Evolutionary conservation across 2,797 vertebrate species (phyloP).

Genomic region (Hippopotamyrus pictus): DNA sequence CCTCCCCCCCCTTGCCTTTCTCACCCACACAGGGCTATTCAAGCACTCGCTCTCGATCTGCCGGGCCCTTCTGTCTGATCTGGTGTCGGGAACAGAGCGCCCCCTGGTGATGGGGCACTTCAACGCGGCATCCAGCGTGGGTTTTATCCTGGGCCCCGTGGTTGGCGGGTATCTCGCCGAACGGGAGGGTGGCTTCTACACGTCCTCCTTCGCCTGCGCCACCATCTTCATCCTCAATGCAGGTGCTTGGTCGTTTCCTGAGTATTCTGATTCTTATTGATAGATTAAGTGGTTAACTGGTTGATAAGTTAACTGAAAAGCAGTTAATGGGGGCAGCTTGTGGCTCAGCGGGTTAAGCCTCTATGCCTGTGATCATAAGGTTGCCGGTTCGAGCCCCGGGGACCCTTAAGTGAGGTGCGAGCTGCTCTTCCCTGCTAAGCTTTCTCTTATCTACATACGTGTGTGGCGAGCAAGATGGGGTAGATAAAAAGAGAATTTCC

Average conservation of each 20-base stretch:
- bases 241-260: slow-evolving; percentile 56
- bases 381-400: not conserved
- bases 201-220: slow-evolving; percentile 75
- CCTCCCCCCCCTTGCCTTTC: slow-evolving; percentile 18
- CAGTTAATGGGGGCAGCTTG: not conserved
- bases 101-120: slow-evolving; percentile 86
- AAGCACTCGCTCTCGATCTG: slow-evolving; percentile 94
- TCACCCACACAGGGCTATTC: slow-evolving; percentile 76
- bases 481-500: not conserved
- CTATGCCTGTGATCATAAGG: not conserved
- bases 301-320: not conserved
- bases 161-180: slow-evolving; percentile 89
- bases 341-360: not conserved
- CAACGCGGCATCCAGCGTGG: slow-evolving; percentile 81
- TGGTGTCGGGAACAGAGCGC: slow-evolving; percentile 80
- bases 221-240: slow-evolving; percentile 84
- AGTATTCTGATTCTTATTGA: not conserved
- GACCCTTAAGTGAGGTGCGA: not conserved
- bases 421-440: not conserved
- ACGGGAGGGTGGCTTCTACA: slow-evolving; percentile 80
- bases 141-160: slow-evolving; percentile 90
- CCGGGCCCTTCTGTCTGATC: slow-evolving; percentile 87
- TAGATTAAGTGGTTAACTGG: not conserved
- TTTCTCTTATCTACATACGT: not conserved
- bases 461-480: not conserved